Percentiles rank a stretch among this genome's conserved stretches.
Conservation (phyloP, 2,797 vertebrate genomes). For the Ctenopoma kingsleyae region DNA sequence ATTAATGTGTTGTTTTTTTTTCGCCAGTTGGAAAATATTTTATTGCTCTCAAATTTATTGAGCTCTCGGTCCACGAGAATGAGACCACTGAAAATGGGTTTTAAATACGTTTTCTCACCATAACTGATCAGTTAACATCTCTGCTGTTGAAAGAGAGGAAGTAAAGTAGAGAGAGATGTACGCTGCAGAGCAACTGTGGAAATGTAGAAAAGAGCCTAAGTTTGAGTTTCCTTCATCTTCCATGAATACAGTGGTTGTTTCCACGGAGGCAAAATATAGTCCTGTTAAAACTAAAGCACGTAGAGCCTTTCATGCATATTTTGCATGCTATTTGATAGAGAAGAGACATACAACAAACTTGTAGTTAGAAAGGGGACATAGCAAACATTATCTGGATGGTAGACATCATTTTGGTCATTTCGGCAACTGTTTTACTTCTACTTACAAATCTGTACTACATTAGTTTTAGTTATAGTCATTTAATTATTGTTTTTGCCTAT, state of each 20-base stretch:
- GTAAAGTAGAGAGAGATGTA: not conserved
- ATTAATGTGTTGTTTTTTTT: conserved; percentile 33
- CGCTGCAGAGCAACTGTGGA: not conserved
- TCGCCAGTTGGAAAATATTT: conserved; percentile 47
- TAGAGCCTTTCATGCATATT: no score
- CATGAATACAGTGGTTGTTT: conserved; percentile 9
- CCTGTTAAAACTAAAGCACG: no score
- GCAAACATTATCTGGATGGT: no score
- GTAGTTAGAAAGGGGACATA: no score
- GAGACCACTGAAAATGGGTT: conserved; percentile 43
- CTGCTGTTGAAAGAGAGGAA: conserved; percentile 35
- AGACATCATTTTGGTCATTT: no score
- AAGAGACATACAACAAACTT: no score
- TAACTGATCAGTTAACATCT: conserved; percentile 30
- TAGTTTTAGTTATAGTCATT: no score
- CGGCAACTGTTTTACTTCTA: no score
- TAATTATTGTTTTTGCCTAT: not conserved
- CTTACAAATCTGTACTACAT: no score
- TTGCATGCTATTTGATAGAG: no score
- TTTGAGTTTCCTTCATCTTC: not conserved
- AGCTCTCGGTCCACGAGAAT: conserved; percentile 44
- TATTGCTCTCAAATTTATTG: conserved; percentile 47
- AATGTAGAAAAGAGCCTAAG: not conserved
- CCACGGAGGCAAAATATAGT: not conserved
- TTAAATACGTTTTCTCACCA: conserved; percentile 42